These are phyloP conservation scores for Habropoda laboriosa DNA, from an alignment of 1,140 invertebrate species.

Conservation along the genomic window DNA sequence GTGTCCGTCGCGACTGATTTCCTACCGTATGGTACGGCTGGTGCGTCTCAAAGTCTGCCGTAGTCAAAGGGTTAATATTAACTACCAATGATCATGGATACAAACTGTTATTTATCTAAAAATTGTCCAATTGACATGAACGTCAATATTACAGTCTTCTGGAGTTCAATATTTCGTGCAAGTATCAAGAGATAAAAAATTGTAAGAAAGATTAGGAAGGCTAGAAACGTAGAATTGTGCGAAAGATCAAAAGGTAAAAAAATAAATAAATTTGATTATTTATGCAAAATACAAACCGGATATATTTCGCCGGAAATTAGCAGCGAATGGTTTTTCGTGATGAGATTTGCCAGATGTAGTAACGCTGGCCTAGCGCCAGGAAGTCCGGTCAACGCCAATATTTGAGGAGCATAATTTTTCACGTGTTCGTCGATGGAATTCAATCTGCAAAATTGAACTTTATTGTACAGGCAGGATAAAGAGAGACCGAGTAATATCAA, in stretches of 20 bases:
- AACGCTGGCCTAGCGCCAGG: constrained; percentile 92
- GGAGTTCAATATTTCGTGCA: no score
- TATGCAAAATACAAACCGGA: constrained; percentile 82
- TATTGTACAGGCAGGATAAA: not conserved
- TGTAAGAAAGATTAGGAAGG: no score
- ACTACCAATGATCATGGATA: no score
- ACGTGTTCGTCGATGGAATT: constrained; percentile 95
- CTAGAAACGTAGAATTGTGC: not conserved
- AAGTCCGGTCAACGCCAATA: constrained; percentile 92
- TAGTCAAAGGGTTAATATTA: no score
- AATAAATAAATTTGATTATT: not conserved
- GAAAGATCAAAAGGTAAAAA: not conserved
- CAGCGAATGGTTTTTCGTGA: constrained; percentile 96
- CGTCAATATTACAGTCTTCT: no score
- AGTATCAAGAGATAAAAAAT: no score
- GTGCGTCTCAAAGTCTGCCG: no score
- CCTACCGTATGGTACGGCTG: no score
- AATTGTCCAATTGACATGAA: no score
- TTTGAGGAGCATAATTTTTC: constrained; percentile 97
- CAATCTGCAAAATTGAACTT: constrained; percentile 83
- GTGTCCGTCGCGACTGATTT: no score
- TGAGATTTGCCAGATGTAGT: constrained; percentile 93
- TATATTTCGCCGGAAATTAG: constrained; percentile 95
- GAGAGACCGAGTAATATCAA: no score
- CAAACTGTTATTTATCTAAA: no score